phyloP scores from a whole-genome alignment of 2,888 invertebrate species.

The Cheilosia vernalis region DNA sequence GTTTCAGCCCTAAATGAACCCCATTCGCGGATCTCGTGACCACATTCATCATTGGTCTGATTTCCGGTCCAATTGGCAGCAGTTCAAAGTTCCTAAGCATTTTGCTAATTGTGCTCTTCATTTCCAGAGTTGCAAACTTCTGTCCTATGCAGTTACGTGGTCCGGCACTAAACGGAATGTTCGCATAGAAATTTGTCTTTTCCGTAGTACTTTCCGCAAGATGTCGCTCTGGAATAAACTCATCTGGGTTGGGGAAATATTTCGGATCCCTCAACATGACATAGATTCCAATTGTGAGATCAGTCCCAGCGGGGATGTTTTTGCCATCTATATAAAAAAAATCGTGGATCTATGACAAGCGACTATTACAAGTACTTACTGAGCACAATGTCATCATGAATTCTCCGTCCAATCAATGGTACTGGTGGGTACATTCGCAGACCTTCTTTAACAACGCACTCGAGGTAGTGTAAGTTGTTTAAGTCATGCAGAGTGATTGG shows the following conservation, averaged over 20 bases:
- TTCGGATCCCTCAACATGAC: conserved; percentile 79
- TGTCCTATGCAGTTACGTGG: conserved; percentile 82
- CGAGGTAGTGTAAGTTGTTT: conserved; percentile 83
- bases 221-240: conserved; percentile 81
- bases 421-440: conserved; percentile 87
- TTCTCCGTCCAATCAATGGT: conserved; percentile 85
- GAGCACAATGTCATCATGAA: conserved; percentile 84
- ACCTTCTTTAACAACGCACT: conserved; percentile 88
- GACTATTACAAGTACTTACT: conserved; percentile 81
- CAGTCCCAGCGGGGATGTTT: conserved; percentile 78
- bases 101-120: conserved; percentile 80
- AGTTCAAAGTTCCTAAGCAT: conserved; percentile 79
- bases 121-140: conserved; percentile 81
- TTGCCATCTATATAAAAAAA: conserved; percentile 77
- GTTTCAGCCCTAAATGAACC: conserved; percentile 78
- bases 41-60: conserved; percentile 78
- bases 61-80: conserved; percentile 78
- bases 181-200: conserved; percentile 82
- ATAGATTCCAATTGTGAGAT: conserved; percentile 78
- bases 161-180: conserved; percentile 81
- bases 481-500: conserved; percentile 77
- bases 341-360: background rate
- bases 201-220: conserved; percentile 83
- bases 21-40: conserved; percentile 79
- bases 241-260: conserved; percentile 79